Evolutionary conservation across 1,140 invertebrate species (phyloP), one percentile per base, ranked within the genome.

Genomic region (Bombus waltoni): DNA sequence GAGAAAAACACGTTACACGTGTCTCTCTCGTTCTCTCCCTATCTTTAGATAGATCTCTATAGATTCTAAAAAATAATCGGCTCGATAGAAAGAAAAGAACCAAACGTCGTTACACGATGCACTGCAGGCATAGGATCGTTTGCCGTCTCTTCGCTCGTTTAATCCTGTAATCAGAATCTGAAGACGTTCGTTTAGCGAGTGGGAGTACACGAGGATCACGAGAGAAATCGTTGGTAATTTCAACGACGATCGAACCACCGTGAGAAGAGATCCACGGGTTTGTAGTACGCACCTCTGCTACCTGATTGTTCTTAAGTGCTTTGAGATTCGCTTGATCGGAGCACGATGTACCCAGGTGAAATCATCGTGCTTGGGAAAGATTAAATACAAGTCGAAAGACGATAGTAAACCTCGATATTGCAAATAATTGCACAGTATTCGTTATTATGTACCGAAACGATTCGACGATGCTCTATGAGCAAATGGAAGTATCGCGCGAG

Each of bases 261-360:
- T 88, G 87, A 88, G 87, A 88, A 88, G 80, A 87, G 38, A 81
- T 76, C 82, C 84, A 68, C 86, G 47, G 73, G 35, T 62, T 38
- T 40, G 86, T 74, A 74, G 66, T 42, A 87, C 86, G 86, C 86
- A 83, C 66, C 70, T 73, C 35, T 53, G 53, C 81, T 79, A 88
- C 75, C 66, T 65, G 70, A 87, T 80, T n/a, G 68, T 40, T 68
- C 66, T 65, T 71, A 53, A 47, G 62, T 40, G 32, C 42, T 66
- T 83, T 83, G 74, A 79, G 65, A 47, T 59, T 66, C 68, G 86
- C 72, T 25, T 42, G 74, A 87, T 75, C 35, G 70, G 80, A 25
- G 57, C 79, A 76, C 53, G 35, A 59, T 57, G 47, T 57, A 40
- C 59, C 47, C 65, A 8, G 62, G 62, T 42, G 62, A 68, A 83